A percentile compares a stretch with the other conserved stretches of the same genome.
phyloP scores from a whole-genome alignment of 2,113 vertebrate species.

The Osmerus eperlanus region DNA sequence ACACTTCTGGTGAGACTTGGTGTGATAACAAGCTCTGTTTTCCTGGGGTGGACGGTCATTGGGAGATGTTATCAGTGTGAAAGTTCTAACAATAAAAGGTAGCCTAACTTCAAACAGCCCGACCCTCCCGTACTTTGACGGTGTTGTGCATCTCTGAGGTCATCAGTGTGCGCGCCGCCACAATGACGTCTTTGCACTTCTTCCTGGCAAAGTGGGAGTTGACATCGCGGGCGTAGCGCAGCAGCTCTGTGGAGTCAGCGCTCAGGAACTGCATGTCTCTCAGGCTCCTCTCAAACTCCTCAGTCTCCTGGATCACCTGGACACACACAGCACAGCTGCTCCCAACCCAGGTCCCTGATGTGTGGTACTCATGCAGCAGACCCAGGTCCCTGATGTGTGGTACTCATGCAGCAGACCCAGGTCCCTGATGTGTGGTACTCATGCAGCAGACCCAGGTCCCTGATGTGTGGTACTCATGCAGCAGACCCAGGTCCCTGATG shows the following conservation, averaged over 20 bases:
- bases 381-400: too few species aligned
- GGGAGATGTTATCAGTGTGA: not conserved
- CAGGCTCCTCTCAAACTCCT: slow-evolving; percentile 86
- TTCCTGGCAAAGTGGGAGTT: slow-evolving; percentile 95
- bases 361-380: too few species aligned
- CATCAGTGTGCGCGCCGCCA: slow-evolving; percentile 90
- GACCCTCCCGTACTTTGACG: slow-evolving; percentile 77
- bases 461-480: too few species aligned
- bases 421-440: too few species aligned
- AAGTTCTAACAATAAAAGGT: not conserved
- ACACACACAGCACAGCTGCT: not conserved
- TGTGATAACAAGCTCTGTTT: too few species aligned
- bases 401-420: too few species aligned
- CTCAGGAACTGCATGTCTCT: slow-evolving; percentile 84
- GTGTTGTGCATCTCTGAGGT: slow-evolving; percentile 96
- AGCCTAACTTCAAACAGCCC: not conserved
- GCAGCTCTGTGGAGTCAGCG: slow-evolving; percentile 81
- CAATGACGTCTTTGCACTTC: slow-evolving; percentile 95
- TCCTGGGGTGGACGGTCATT: too few species aligned
- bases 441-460: too few species aligned
- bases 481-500: too few species aligned
- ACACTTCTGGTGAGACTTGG: too few species aligned
- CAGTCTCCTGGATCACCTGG: slow-evolving; percentile 89
- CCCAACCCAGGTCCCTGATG: too few species aligned
- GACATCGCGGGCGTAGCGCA: slow-evolving; percentile 88